A percentile compares a stretch with the other conserved stretches of the same genome.
Conservation (phyloP, 2,888 invertebrate genomes). For the Tolmerus cingulatus region DNA sequence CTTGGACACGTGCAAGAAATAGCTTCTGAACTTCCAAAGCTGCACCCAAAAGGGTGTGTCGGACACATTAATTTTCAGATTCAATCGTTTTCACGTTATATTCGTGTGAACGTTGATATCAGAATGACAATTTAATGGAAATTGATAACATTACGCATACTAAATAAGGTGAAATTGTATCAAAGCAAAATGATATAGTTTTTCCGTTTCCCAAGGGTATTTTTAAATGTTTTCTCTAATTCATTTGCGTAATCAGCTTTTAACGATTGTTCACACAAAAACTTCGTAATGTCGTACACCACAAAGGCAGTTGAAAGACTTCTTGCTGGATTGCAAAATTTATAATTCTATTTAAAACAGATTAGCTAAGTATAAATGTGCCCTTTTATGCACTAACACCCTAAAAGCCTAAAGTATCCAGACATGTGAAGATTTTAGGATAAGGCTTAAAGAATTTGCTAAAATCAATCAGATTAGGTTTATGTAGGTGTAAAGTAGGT, state of each 20-base stretch:
- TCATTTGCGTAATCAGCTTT: neutral
- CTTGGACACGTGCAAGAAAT: neutral
- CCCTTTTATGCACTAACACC: neutral
- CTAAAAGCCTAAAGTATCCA: neutral
- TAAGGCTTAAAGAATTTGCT: neutral
- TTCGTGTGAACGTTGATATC: neutral
- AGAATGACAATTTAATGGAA: neutral
- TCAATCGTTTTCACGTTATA: neutral
- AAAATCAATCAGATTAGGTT: neutral
- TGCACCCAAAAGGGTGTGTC: neutral
- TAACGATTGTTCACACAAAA: neutral
- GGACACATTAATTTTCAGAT: neutral
- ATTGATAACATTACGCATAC: neutral
- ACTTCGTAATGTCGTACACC: neutral
- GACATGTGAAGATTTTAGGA: neutral
- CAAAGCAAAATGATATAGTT: neutral
- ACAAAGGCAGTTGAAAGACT: neutral
- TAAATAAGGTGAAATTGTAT: neutral
- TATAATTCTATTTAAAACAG: neutral
- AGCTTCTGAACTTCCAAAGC: neutral
- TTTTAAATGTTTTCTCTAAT: neutral
- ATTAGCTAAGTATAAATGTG: neutral
- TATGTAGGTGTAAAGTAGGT: neutral
- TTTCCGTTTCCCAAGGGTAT: neutral
- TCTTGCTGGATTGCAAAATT: neutral